Conservation (phyloP, 2,888 invertebrate species). For the Lasioglossum vierecki region DNA sequence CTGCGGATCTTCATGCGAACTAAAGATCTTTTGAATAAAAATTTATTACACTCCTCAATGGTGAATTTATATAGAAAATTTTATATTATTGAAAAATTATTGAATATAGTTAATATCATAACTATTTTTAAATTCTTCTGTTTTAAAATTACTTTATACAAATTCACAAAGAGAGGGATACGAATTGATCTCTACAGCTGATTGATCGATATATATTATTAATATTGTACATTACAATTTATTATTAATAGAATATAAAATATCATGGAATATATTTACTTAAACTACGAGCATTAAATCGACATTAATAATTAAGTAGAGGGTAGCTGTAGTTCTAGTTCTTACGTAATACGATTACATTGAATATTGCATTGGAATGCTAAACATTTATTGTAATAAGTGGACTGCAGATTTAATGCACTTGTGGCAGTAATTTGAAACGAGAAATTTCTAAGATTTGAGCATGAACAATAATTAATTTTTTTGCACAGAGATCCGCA, state of each 20-base stretch:
- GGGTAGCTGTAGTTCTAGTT: neutral
- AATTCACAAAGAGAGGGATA: too few species aligned
- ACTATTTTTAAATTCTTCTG: too few species aligned
- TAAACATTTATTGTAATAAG: neutral
- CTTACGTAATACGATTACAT: neutral
- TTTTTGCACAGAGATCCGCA: neutral
- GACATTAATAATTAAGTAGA: neutral
- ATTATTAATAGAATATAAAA: neutral
- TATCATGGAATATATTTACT: neutral
- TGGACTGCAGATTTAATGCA: neutral
- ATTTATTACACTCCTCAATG: too few species aligned
- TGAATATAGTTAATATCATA: too few species aligned
- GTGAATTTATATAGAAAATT: too few species aligned
- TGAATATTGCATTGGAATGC: conserved; percentile 7
- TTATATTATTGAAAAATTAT: too few species aligned
- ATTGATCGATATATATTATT: too few species aligned
- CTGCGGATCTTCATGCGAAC: too few species aligned
- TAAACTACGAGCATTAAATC: neutral
- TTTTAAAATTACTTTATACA: too few species aligned
- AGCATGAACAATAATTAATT: too few species aligned
- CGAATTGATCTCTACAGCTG: too few species aligned
- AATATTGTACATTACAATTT: neutral
- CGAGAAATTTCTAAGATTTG: neutral
- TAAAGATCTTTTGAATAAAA: too few species aligned
- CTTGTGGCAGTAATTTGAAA: neutral